Evolutionary conservation across 2,888 invertebrate genomes (phyloP), one percentile per base, ranked within the genome.

Genomic region (Aethes cnicana): DNA sequence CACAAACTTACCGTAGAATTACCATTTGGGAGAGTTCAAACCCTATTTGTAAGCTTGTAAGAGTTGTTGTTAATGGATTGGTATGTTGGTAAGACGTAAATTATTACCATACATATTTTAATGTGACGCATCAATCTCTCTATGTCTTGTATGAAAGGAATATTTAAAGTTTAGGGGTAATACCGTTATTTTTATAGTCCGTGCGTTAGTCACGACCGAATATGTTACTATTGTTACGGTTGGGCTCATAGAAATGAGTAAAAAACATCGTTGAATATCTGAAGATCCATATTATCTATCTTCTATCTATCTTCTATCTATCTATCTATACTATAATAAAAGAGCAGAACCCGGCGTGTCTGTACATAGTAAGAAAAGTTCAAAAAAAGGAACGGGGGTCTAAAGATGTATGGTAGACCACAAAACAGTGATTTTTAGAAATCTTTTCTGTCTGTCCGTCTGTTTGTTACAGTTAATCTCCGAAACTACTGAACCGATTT

Each of bases 71-170:
- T 35, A 48, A 11, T 21, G 32, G 46, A 47, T 56, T 39, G 5
- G 41, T 54, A 53, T 41, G 46, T 56, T 64, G 54, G 61, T 54
- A 43, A 53, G 54, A 62, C 57, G 61, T 72, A 74, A 74, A 68
- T 74, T 72, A 77, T 80, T 70, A 68, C 72, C 63, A 59, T 61
- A 75, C 73, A 77, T 74, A 77, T 77, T 78, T 77, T 73, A 74
- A 73, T 74, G 71, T 72, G 73, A 74, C 73, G 66, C 82, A 83
- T 83, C 77, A 77, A 80, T 83, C 80, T 77, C 63, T 55, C 39
- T 62, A 59, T 66, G 69, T 72, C 66, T 62, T 57, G 66, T 72
- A 67, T 81, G 81, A 81, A 82, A 77, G 75, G 78, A 68, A 71
- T 75, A 74, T 76, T 79, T 72, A 72, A 80, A 76, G 74, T 74